These are phyloP conservation scores for Mesitornis unicolor DNA, from an alignment of 2,113 vertebrate genomes.

Conservation along the genomic window DNA sequence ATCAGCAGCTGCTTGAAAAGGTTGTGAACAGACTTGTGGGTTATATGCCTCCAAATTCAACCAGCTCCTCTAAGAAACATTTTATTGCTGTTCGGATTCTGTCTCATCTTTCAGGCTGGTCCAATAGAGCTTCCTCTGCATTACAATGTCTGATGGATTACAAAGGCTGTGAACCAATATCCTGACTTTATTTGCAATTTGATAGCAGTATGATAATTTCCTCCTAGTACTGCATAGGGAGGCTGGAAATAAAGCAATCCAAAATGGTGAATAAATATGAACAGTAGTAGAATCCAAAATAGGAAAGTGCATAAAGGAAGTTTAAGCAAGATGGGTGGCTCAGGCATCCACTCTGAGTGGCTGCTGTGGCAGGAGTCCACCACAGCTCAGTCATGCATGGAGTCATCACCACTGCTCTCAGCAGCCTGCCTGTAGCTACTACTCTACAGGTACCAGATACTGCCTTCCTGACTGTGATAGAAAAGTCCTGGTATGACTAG, in stretches of 20 bases:
- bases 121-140: neutral
- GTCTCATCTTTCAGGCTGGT: neutral
- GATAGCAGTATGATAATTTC: slow-evolving; percentile 13
- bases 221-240: neutral
- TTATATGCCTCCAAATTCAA: neutral
- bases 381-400: neutral
- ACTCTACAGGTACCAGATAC: neutral
- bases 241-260: neutral
- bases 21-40: neutral
- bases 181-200: slow-evolving; percentile 40
- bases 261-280: neutral
- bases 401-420: neutral
- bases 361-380: neutral
- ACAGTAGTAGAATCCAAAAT: neutral
- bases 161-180: slow-evolving; percentile 3
- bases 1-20: neutral
- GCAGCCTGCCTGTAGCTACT: neutral
- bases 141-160: neutral
- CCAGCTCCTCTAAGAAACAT: neutral
- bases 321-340: neutral
- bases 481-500: neutral
- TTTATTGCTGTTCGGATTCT: neutral
- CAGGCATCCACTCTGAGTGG: neutral
- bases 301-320: neutral
- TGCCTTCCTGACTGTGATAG: neutral